Evolutionary conservation across 2,113 vertebrate species (phyloP).

Genomic region (Lycaon pictus): DNA sequence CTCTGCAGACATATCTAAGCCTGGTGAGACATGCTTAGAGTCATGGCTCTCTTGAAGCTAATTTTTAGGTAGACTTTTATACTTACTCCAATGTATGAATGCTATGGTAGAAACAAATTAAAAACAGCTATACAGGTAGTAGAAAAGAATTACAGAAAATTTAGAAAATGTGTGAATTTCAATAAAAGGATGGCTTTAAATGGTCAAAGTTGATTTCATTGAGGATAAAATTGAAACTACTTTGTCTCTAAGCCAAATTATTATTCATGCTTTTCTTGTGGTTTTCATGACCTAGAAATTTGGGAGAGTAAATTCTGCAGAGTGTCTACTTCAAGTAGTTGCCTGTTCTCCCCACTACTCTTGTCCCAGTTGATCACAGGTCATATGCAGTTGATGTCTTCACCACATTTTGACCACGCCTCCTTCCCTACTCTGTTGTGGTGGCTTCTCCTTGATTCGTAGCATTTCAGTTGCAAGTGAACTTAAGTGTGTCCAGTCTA

Average conservation of each 20-base stretch:
- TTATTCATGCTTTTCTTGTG: not conserved
- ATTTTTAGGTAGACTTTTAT: not conserved
- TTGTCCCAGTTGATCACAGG: not conserved
- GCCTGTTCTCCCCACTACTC: not conserved
- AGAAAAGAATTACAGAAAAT: not conserved
- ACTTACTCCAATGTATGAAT: not conserved
- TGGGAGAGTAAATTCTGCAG: not conserved
- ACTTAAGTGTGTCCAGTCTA: not conserved
- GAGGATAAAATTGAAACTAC: not conserved
- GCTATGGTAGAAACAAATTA: not conserved
- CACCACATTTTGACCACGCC: rapidly evolving
- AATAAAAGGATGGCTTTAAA: not conserved
- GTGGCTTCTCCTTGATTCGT: not conserved
- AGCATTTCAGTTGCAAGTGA: not conserved
- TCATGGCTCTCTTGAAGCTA: not conserved
- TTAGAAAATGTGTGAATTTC: not conserved
- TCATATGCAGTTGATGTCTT: not conserved
- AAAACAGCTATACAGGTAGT: not conserved
- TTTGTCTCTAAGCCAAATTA: not conserved
- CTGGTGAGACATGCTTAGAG: not conserved
- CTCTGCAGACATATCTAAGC: not conserved
- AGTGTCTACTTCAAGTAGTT: not conserved
- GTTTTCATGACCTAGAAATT: not conserved
- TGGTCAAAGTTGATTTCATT: not conserved
- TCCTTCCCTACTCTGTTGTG: not conserved